These are phyloP conservation scores for Drosophila ogumai DNA, from an alignment of 1,140 invertebrate genomes.

Conservation along the genomic window DNA sequence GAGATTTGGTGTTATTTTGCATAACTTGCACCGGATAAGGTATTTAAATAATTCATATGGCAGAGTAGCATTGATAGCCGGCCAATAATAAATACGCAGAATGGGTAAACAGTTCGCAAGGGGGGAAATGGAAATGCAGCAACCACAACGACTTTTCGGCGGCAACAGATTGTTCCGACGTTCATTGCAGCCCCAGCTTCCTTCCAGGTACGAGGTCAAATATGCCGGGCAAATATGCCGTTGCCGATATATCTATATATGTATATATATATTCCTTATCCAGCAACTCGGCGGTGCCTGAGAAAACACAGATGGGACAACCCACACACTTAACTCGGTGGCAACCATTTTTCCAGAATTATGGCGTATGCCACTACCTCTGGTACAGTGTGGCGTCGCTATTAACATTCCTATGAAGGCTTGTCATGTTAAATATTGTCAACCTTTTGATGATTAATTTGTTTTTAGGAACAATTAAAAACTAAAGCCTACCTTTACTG, in stretches of 20 bases:
- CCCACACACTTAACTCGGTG: neutral
- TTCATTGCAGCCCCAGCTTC: conserved; percentile 17
- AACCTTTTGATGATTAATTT: neutral
- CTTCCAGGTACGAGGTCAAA: conserved; percentile 23
- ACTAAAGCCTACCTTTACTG: neutral
- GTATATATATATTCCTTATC: conserved; percentile 17
- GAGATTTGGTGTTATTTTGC: neutral
- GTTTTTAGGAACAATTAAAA: neutral
- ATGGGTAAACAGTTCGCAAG: conserved; percentile 20
- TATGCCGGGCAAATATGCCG: conserved; percentile 19
- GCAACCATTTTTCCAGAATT: conserved; percentile 40
- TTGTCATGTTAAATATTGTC: neutral
- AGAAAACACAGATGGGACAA: conserved; percentile 47
- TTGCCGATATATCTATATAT: conserved; percentile 13
- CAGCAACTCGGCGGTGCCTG: conserved; percentile 15
- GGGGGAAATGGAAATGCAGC: conserved; percentile 4
- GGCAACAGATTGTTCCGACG: conserved; percentile 34
- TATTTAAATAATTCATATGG: conserved; percentile 44
- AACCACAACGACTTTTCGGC: conserved; percentile 9
- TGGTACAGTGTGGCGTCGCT: conserved; percentile 15
- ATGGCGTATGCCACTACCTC: conserved; percentile 24
- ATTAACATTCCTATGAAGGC: neutral
- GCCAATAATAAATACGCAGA: conserved; percentile 52
- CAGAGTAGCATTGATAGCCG: conserved; percentile 22
- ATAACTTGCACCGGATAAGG: neutral